These are phyloP conservation scores for Melanophora roralis DNA, from an alignment of 2,888 invertebrate genomes.

Conservation along the genomic window DNA sequence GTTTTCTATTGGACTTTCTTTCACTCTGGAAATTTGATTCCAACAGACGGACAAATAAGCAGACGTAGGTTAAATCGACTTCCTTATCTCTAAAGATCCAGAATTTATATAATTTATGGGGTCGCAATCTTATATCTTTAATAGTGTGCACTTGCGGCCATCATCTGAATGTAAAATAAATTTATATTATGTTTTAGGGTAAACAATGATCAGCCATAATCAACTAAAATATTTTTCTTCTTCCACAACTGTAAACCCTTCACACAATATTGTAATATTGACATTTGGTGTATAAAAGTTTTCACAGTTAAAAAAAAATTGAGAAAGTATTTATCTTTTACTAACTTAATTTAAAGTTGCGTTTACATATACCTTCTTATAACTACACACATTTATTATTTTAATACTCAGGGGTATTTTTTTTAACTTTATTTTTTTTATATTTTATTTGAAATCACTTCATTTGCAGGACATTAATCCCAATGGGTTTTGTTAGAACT, in stretches of 20 bases:
- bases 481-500: constrained; percentile 29
- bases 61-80: no score
- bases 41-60: no score
- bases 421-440: constrained; percentile 53
- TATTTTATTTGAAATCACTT: constrained; percentile 58
- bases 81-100: no score
- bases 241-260: neutral
- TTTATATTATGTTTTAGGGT: no score
- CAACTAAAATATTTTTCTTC: neutral
- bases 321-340: constrained; percentile 9
- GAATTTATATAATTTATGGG: no score
- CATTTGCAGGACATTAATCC: constrained; percentile 56
- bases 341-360: constrained; percentile 54
- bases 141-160: no score
- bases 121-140: no score
- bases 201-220: no score
- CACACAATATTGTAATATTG: constrained; percentile 26
- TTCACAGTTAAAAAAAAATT: neutral
- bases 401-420: constrained; percentile 59
- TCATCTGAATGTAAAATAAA: no score
- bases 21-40: no score
- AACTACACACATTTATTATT: constrained; percentile 51
- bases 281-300: constrained; percentile 56
- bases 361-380: constrained; percentile 2
- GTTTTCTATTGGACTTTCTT: no score